Percentiles rank a stretch among this genome's conserved stretches.
These are phyloP conservation scores for Heliconius hewitsoni DNA, from an alignment of 1,140 invertebrate species.

Conservation along the genomic window DNA sequence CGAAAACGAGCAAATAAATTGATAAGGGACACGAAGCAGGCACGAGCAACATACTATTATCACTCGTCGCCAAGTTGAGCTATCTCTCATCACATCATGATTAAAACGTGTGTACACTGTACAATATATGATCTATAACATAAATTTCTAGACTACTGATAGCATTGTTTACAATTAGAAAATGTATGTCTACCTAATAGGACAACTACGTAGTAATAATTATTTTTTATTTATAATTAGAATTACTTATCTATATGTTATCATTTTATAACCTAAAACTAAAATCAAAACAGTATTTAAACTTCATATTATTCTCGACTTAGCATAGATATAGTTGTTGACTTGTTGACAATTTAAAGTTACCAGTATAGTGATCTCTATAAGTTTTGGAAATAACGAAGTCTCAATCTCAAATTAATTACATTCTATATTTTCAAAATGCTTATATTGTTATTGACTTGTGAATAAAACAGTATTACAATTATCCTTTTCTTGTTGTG, in stretches of 20 bases:
- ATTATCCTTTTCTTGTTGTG: no score
- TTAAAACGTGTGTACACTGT: not conserved
- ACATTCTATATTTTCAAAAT: no score
- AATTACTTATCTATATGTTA: not conserved
- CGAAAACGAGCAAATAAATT: conserved; percentile 67
- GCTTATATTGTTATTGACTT: no score
- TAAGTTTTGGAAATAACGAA: no score
- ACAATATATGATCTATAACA: not conserved
- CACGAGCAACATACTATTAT: conserved; percentile 61
- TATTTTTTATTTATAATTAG: not conserved
- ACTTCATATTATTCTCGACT: not conserved
- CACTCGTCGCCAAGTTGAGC: conserved; percentile 36
- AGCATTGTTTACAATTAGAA: conserved; percentile 1
- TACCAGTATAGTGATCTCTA: not conserved
- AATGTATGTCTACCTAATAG: not conserved
- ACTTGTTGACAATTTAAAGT: conserved; percentile 3
- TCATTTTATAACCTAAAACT: not conserved
- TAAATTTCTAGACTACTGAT: conserved; percentile 3
- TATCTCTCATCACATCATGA: conserved; percentile 36
- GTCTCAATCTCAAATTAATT: no score
- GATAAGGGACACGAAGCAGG: conserved; percentile 74
- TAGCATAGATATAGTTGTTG: not conserved
- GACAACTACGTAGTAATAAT: no score
- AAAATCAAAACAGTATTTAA: not conserved
- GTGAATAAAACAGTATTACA: no score